Conservation (phyloP, 1,140 invertebrate genomes). For the Trinorchestia longiramus region DNA sequence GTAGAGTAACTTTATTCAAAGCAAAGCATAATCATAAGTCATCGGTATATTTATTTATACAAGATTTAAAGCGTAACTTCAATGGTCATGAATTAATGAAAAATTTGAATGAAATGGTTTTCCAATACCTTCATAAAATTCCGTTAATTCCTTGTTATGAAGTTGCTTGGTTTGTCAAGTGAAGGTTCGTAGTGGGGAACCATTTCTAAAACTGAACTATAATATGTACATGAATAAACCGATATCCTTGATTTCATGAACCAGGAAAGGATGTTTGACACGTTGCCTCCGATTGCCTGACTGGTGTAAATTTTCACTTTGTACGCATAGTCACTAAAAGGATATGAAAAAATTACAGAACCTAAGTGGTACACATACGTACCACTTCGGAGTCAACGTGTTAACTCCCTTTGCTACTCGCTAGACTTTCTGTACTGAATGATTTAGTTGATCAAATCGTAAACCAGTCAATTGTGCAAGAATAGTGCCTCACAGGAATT, state of each 20-base stretch:
- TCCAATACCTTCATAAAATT: not conserved
- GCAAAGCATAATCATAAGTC: not conserved
- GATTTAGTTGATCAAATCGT: not conserved
- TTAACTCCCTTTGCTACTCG: not conserved
- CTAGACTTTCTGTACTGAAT: not conserved
- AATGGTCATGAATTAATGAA: not conserved
- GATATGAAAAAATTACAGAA: too few species aligned
- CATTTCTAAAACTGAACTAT: not conserved
- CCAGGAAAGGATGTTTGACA: not conserved
- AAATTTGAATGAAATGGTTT: not conserved
- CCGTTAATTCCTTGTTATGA: not conserved
- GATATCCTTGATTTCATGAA: not conserved
- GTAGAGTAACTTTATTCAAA: not conserved
- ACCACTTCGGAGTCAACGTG: too few species aligned
- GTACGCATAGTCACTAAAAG: too few species aligned
- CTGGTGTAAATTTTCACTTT: too few species aligned
- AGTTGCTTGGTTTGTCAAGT: not conserved
- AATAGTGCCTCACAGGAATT: not conserved
- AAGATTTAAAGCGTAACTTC: not conserved
- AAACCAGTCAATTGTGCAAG: not conserved
- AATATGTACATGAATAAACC: not conserved
- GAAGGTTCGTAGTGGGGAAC: not conserved
- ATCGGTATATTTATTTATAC: not conserved
- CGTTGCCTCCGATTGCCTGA: too few species aligned
- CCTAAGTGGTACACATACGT: too few species aligned